These are phyloP conservation scores for Strix aluco DNA, from an alignment of 2,113 vertebrate genomes.

Conservation along the genomic window DNA sequence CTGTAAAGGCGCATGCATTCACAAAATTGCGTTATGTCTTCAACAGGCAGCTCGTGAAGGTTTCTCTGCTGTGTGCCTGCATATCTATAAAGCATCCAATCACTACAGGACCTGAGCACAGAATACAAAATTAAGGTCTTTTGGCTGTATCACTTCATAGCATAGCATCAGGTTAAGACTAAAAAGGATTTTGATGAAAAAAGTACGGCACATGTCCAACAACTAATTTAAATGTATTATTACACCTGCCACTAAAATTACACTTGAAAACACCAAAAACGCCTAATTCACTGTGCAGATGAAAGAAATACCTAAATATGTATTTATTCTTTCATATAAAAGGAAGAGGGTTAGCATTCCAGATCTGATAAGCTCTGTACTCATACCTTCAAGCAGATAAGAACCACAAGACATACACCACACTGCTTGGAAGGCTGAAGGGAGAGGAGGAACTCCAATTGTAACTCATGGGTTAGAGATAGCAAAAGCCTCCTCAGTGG, in stretches of 20 bases:
- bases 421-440: not conserved
- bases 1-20: not conserved
- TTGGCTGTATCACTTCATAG: not conserved
- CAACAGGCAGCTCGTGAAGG: not conserved
- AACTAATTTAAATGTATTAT: not conserved
- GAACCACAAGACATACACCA: slow-evolving; percentile 38
- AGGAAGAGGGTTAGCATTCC: slow-evolving; percentile 1
- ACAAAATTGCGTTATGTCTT: not conserved
- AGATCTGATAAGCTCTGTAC: slow-evolving; percentile 47
- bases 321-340: not conserved
- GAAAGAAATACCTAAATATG: slow-evolving; percentile 14
- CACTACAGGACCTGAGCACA: not conserved
- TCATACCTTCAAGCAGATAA: slow-evolving; percentile 33
- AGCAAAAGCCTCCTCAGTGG: slow-evolving; percentile 18
- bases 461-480: not conserved
- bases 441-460: not conserved
- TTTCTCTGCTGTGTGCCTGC: not conserved
- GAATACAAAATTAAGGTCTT: not conserved
- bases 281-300: not conserved
- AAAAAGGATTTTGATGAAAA: not conserved
- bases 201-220: not conserved
- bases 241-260: not conserved
- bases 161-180: not conserved
- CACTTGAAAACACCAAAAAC: not conserved
- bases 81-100: not conserved